Evolutionary conservation across 2,888 invertebrate genomes (phyloP).

Genomic region (Volucella inanis): DNA sequence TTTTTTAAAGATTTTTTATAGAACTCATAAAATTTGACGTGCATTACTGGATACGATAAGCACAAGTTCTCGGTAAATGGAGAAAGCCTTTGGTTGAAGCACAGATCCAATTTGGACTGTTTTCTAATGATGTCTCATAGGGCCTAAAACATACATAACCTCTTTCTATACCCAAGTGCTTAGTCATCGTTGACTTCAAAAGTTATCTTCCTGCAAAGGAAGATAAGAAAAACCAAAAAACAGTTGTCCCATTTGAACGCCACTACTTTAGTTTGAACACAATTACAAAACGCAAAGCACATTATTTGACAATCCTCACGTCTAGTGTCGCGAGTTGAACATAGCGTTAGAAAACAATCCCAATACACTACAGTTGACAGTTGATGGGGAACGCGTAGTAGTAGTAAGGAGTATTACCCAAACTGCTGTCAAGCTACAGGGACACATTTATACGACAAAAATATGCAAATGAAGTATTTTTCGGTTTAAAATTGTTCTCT

Average conservation of each 20-base stretch:
- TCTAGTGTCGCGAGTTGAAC: neutral
- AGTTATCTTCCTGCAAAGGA: neutral
- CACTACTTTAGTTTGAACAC: slow-evolving; percentile 17
- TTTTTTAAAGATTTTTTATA: too few relatives aligned
- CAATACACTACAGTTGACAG: neutral
- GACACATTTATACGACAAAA: slow-evolving; percentile 34
- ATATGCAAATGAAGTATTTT: slow-evolving; percentile 52
- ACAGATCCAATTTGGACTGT: too few relatives aligned
- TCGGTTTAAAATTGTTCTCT: slow-evolving; percentile 38
- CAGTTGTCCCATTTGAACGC: slow-evolving; percentile 1
- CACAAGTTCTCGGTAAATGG: too few relatives aligned
- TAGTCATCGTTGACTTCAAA: too few relatives aligned
- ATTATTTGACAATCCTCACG: slow-evolving; percentile 2
- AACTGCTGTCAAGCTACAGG: neutral
- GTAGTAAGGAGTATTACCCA: too few relatives aligned
- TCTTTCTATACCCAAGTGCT: too few relatives aligned
- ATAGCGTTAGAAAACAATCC: neutral
- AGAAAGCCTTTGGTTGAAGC: too few relatives aligned
- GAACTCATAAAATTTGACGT: too few relatives aligned
- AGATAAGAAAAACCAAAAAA: neutral
- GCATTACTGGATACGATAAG: too few relatives aligned
- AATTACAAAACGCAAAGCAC: neutral
- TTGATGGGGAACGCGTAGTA: too few relatives aligned
- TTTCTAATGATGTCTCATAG: too few relatives aligned
- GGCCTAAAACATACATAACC: too few relatives aligned